Percentiles rank a stretch among this genome's conserved stretches.
Conservation (phyloP, 2,888 invertebrate genomes). For the Eumacrocentrus americanus region DNA sequence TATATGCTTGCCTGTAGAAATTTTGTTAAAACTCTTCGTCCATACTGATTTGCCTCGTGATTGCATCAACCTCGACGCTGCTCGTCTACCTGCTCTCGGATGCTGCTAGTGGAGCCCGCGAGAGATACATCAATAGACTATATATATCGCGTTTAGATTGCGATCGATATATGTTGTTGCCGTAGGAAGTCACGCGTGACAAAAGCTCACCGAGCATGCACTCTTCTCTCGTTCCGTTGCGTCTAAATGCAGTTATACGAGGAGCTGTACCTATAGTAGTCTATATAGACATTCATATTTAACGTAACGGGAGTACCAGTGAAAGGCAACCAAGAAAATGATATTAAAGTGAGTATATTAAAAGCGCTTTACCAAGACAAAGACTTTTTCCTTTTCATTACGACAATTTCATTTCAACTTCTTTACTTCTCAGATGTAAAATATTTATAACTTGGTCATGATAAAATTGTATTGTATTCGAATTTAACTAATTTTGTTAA, state of each 20-base stretch:
- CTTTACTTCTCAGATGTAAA: not conserved
- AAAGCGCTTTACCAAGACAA: not conserved
- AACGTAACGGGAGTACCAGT: not conserved
- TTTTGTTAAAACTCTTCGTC: not conserved
- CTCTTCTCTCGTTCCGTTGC: slow-evolving; percentile 11
- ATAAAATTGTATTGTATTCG: too few relatives aligned
- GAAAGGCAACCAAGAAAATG: slow-evolving; percentile 1
- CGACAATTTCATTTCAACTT: not conserved
- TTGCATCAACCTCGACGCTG: not conserved
- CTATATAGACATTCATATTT: slow-evolving; percentile 4
- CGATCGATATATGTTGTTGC: slow-evolving; percentile 1
- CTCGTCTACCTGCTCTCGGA: not conserved
- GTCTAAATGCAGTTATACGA: slow-evolving; percentile 11
- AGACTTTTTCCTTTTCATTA: not conserved
- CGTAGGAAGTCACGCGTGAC: slow-evolving; percentile 11
- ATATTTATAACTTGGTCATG: not conserved
- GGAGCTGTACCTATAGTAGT: not conserved
- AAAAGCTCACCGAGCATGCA: slow-evolving; percentile 2
- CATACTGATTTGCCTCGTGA: slow-evolving; percentile 1
- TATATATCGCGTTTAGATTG: not conserved
- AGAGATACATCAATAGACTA: not conserved
- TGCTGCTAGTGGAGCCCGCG: not conserved
- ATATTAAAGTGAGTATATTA: slow-evolving; percentile 11
- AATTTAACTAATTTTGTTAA: too few relatives aligned
- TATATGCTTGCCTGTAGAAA: too few relatives aligned